Conservation (phyloP, 2,888 invertebrate genomes). For the Drosophila lutescens region DNA sequence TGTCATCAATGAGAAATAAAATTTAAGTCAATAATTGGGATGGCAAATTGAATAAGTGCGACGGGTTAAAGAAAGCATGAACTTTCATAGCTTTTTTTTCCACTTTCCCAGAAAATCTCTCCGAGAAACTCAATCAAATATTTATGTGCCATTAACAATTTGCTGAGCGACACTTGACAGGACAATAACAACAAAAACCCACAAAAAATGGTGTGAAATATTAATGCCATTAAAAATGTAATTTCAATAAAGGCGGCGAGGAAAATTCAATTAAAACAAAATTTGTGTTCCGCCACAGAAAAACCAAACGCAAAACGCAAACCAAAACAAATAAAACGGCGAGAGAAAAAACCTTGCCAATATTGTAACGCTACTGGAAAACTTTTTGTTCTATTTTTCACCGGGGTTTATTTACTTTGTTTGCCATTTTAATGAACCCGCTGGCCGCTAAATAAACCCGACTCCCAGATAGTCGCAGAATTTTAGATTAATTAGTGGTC, state of each 20-base stretch:
- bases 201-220: slow-evolving; percentile 50
- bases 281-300: slow-evolving; percentile 27
- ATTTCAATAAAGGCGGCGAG: slow-evolving; percentile 56
- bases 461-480: slow-evolving; percentile 16
- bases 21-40: slow-evolving; percentile 4
- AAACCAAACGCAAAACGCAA: slow-evolving; percentile 14
- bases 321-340: slow-evolving; percentile 9
- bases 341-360: slow-evolving; percentile 18
- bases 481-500: slow-evolving; percentile 44
- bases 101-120: neutral
- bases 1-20: slow-evolving; percentile 6
- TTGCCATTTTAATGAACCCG: slow-evolving; percentile 67
- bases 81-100: neutral
- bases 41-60: slow-evolving; percentile 4
- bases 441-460: slow-evolving; percentile 25
- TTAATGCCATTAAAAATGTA: slow-evolving; percentile 65
- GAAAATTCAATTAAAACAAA: slow-evolving; percentile 66
- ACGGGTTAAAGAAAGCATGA: neutral
- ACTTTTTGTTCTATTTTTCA: slow-evolving; percentile 19
- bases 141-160: slow-evolving; percentile 53
- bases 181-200: slow-evolving; percentile 22
- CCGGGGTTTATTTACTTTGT: slow-evolving; percentile 31
- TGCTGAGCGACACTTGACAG: slow-evolving; percentile 32
- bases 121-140: slow-evolving; percentile 21
- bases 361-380: slow-evolving; percentile 20